A percentile compares a stretch with the other conserved stretches of the same genome.
Conservation (phyloP, 1,140 invertebrate genomes). For the Rhagoletis zephyria region DNA sequence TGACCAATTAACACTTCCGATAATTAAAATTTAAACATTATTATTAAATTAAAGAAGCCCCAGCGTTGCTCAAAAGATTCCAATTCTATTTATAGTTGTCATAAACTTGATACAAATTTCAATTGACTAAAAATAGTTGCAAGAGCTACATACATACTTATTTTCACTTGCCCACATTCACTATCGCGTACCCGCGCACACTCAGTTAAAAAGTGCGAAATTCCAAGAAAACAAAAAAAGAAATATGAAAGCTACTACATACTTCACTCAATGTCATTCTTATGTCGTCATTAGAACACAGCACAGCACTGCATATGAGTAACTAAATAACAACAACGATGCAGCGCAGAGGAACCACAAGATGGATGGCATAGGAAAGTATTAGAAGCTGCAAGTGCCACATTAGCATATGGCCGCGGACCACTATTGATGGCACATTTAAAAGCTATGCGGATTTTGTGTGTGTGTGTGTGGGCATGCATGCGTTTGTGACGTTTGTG, state of each 20-base stretch:
- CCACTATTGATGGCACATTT: conserved; percentile 34
- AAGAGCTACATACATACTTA: background rate
- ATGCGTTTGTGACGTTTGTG: background rate
- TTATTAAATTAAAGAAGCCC: too few relatives aligned
- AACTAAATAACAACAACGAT: background rate
- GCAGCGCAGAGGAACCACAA: background rate
- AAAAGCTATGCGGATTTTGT: background rate
- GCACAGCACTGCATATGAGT: too few relatives aligned
- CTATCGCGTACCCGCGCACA: too few relatives aligned
- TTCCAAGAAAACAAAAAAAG: background rate
- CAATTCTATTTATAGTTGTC: too few relatives aligned
- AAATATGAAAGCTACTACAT: background rate
- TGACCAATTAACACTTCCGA: too few relatives aligned
- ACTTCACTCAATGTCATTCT: background rate
- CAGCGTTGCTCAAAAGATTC: too few relatives aligned
- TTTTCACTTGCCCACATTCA: background rate
- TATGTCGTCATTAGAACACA: background rate
- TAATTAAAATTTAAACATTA: too few relatives aligned
- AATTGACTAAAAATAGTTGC: background rate
- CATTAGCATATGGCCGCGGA: conserved; percentile 42
- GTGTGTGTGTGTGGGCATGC: background rate
- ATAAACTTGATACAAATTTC: too few relatives aligned
- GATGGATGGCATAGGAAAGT: conserved; percentile 2
- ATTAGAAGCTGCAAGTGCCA: conserved; percentile 28
- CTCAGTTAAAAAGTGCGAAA: background rate